Percentiles rank a stretch among this genome's conserved stretches.
phyloP scores from a whole-genome alignment of 2,888 invertebrate genomes.

The Caenorhabditis sinica region DNA sequence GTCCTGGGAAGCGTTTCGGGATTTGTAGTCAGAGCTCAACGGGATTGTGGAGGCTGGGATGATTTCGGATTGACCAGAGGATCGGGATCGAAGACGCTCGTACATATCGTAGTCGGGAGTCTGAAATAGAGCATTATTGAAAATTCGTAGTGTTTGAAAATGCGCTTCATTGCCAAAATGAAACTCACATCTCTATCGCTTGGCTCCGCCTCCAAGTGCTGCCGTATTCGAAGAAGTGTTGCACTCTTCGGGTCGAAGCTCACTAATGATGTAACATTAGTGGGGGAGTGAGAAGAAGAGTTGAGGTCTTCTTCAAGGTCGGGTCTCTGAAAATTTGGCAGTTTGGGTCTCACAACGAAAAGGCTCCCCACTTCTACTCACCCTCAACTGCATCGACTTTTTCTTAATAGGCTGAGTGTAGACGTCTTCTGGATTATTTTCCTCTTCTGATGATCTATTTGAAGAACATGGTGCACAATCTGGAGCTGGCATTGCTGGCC shows the following conservation, averaged over 20 bases:
- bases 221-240: slow-evolving; percentile 74
- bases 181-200: slow-evolving; percentile 45
- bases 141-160: neutral
- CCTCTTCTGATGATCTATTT: slow-evolving; percentile 64
- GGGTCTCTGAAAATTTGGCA: slow-evolving; percentile 16
- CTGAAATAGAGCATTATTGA: slow-evolving; percentile 16
- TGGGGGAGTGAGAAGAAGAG: neutral
- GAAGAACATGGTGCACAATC: slow-evolving; percentile 64
- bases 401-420: slow-evolving; percentile 71
- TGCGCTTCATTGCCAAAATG: neutral
- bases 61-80: slow-evolving; percentile 51
- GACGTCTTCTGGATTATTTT: slow-evolving; percentile 58
- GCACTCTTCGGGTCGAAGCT: slow-evolving; percentile 79
- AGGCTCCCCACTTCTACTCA: slow-evolving; percentile 16
- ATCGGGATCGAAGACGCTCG: slow-evolving; percentile 58
- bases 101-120: slow-evolving; percentile 59
- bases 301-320: slow-evolving; percentile 38
- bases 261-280: slow-evolving; percentile 74
- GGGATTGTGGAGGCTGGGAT: slow-evolving; percentile 52
- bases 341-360: neutral
- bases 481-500: slow-evolving; percentile 62
- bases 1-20: slow-evolving; percentile 69
- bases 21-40: slow-evolving; percentile 55
- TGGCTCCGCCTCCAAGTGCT: slow-evolving; percentile 72
- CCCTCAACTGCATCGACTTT: slow-evolving; percentile 45